Evolutionary conservation across 2,113 vertebrate species (phyloP).

Genomic region (Hylia prasina): DNA sequence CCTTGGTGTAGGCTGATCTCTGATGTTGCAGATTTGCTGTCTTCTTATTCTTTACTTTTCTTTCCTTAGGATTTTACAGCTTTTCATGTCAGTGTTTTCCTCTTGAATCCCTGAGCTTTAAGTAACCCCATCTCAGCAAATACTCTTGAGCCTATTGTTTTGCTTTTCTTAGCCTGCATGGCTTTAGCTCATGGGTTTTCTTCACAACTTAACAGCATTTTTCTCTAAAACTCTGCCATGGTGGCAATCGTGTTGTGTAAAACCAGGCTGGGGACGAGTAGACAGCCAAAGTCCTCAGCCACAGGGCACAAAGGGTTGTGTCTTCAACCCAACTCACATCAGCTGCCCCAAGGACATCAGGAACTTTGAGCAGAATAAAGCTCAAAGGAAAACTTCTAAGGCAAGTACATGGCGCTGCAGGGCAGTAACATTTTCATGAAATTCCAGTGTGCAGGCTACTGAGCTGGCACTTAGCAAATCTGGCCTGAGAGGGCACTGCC

Average conservation of each 20-base stretch:
- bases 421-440: not conserved
- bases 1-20: not conserved
- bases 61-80: not conserved
- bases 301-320: not conserved
- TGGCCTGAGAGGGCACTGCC: not conserved
- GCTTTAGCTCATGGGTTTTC: not conserved
- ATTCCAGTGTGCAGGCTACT: not conserved
- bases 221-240: not conserved
- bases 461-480: not conserved
- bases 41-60: not conserved
- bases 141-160: not conserved
- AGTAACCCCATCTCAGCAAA: not conserved
- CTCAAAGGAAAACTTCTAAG: not conserved
- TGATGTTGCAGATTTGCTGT: not conserved
- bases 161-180: not conserved
- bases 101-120: not conserved
- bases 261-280: rapidly evolving
- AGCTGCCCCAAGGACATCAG: not conserved
- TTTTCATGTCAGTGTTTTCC: not conserved
- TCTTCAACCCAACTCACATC: not conserved
- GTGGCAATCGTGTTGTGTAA: not conserved
- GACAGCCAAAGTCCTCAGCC: not conserved
- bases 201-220: not conserved
- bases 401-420: not conserved
- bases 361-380: not conserved